phyloP scores from a whole-genome alignment of 2,113 vertebrate species.

The Tetraodon nigroviridis region DNA sequence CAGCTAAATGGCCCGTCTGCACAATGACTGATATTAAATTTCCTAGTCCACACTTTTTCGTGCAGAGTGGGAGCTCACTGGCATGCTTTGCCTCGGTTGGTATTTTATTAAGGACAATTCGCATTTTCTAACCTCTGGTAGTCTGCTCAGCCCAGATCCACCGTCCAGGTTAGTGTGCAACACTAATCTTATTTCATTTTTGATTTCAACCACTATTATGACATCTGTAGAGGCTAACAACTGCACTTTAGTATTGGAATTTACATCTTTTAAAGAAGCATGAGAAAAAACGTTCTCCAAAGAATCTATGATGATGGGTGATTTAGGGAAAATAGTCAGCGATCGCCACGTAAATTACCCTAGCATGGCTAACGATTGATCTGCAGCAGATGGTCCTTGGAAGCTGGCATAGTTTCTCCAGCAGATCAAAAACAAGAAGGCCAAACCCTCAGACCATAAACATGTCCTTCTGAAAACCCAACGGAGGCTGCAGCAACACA shows the following conservation, averaged over 20 bases:
- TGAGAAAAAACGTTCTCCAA: conserved; percentile 54
- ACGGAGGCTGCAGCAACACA: conserved; percentile 49
- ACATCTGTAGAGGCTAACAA: neutral
- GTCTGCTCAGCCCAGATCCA: too few relatives aligned
- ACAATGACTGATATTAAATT: neutral
- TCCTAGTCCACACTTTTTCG: neutral
- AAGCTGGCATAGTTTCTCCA: conserved; percentile 38
- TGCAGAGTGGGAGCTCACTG: neutral
- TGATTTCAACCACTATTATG: neutral
- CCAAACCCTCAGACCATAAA: conserved; percentile 65
- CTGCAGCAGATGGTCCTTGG: conserved; percentile 65
- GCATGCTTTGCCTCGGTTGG: neutral
- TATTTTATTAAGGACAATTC: neutral
- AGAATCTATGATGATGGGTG: conserved; percentile 30
- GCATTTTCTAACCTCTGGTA: neutral
- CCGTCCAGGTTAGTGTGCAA: neutral
- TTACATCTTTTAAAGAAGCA: conserved; percentile 61
- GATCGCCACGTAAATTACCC: conserved; percentile 65
- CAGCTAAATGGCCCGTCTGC: conserved; percentile 1
- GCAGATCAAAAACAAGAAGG: conserved; percentile 45
- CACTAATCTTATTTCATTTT: neutral
- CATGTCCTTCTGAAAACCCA: conserved; percentile 67
- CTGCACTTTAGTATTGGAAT: too few relatives aligned
- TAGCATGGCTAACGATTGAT: conserved; percentile 42
- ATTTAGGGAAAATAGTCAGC: conserved; percentile 54